phyloP scores from a whole-genome alignment of 2,797 vertebrate genomes.

The Sparus aurata region DNA sequence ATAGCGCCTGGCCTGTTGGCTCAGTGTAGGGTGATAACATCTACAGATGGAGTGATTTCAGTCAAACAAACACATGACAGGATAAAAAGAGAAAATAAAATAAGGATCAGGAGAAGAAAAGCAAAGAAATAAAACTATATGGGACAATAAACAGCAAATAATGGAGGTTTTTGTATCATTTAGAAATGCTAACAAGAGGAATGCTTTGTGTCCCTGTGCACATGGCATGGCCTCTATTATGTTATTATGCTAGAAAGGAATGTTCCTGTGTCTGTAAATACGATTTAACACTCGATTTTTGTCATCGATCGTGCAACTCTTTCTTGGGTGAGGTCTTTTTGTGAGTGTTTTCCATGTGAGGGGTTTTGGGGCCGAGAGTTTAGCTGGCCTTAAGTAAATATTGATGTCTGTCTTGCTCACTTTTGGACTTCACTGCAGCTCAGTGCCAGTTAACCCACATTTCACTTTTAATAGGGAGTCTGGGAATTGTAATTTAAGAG shows the following conservation, averaged over 20 bases:
- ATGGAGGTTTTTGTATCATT: neutral
- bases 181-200: slow-evolving; percentile 13
- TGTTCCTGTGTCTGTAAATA: slow-evolving; percentile 25
- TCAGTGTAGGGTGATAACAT: slow-evolving; percentile 43
- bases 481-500: slow-evolving; percentile 54
- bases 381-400: slow-evolving; percentile 68
- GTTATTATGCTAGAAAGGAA: slow-evolving; percentile 41
- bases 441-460: slow-evolving; percentile 57
- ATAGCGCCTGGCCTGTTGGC: slow-evolving; percentile 28
- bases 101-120: neutral
- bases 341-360: slow-evolving; percentile 22
- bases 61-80: slow-evolving; percentile 15
- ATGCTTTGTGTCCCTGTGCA: slow-evolving; percentile 22
- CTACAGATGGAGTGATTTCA: slow-evolving; percentile 53
- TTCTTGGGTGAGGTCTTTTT: slow-evolving; percentile 39
- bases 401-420: slow-evolving; percentile 63
- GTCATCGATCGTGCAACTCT: slow-evolving; percentile 15
- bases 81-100: slow-evolving; percentile 9
- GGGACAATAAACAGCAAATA: slow-evolving; percentile 1
- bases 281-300: neutral
- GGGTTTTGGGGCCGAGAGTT: slow-evolving; percentile 35
- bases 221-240: slow-evolving; percentile 32
- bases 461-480: slow-evolving; percentile 58
- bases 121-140: neutral
- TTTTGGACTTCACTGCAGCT: slow-evolving; percentile 45